These are phyloP conservation scores for Eristalinus sepulchralis DNA, from an alignment of 2,888 invertebrate genomes.

Conservation along the genomic window DNA sequence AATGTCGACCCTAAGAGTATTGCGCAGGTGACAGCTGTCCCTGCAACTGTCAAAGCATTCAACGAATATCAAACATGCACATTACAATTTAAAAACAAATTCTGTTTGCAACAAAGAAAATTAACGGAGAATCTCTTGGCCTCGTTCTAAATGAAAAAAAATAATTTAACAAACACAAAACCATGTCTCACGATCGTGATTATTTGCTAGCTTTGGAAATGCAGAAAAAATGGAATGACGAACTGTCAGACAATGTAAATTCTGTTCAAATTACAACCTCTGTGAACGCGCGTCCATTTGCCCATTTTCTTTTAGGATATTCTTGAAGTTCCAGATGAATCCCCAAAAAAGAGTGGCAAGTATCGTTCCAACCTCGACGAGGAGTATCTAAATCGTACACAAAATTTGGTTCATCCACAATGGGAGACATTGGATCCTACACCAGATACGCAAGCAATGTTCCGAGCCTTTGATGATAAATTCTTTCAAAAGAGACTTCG, in stretches of 20 bases:
- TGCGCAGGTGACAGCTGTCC: not conserved
- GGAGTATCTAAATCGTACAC: slow-evolving; percentile 77
- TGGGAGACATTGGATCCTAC: slow-evolving; percentile 95
- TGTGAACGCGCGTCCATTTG: not conserved
- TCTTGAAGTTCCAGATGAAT: slow-evolving; percentile 61
- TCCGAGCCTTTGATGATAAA: slow-evolving; percentile 90
- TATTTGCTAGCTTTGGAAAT: slow-evolving; percentile 75
- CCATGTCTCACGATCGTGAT: slow-evolving; percentile 76
- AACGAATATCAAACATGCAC: not conserved
- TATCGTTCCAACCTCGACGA: slow-evolving; percentile 73
- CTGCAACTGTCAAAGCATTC: not conserved
- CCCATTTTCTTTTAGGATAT: slow-evolving; percentile 55
- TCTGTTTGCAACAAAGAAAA: not conserved
- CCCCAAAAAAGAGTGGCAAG: slow-evolving; percentile 67
- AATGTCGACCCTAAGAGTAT: not conserved
- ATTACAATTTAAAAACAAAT: not conserved
- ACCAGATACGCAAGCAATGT: slow-evolving; percentile 93
- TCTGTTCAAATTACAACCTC: not conserved
- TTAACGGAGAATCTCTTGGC: not conserved
- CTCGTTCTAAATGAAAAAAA: slow-evolving; percentile 16
- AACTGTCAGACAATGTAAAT: slow-evolving; percentile 55
- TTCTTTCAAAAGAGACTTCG: slow-evolving; percentile 91
- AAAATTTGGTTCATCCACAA: slow-evolving; percentile 79
- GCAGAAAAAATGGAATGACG: slow-evolving; percentile 74
- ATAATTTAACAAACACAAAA: not conserved